Conservation (phyloP, 2,113 vertebrate species). For the Nematolebias whitei region DNA sequence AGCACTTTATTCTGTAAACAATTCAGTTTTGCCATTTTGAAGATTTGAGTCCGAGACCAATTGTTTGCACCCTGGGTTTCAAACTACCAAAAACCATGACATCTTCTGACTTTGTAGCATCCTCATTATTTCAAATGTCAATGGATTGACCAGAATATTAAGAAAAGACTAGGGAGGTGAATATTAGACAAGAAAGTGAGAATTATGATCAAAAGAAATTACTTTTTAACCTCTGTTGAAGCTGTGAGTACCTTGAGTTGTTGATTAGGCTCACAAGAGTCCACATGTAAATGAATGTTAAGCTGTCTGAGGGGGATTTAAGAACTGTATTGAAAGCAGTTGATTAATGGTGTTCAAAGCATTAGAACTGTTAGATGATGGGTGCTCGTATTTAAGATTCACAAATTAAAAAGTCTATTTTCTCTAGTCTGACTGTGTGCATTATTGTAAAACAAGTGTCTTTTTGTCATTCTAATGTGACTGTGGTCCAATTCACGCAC, state of each 20-base stretch:
- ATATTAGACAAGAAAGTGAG: conserved; percentile 46
- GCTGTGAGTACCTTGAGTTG: neutral
- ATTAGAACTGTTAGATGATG: neutral
- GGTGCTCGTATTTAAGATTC: neutral
- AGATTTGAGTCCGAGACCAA: no score
- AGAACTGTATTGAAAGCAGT: neutral
- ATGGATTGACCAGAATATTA: conserved; percentile 54
- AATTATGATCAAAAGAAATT: conserved; percentile 21
- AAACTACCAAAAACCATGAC: conserved; percentile 41
- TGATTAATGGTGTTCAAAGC: neutral
- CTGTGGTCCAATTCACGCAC: neutral
- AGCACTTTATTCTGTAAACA: no score
- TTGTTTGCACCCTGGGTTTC: no score
- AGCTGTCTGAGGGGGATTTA: neutral
- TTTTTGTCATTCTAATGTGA: no score
- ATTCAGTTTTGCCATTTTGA: no score
- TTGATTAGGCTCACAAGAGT: neutral
- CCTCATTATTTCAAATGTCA: conserved; percentile 71
- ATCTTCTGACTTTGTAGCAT: conserved; percentile 57
- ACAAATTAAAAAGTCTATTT: neutral
- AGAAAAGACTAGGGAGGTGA: conserved; percentile 42
- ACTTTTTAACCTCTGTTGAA: conserved; percentile 7
- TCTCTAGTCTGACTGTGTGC: no score
- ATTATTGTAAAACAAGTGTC: no score
- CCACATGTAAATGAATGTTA: neutral